A percentile compares a stretch with the other conserved stretches of the same genome.
phyloP scores from a whole-genome alignment of 1,140 invertebrate genomes.

The Phthorimaea operculella region DNA sequence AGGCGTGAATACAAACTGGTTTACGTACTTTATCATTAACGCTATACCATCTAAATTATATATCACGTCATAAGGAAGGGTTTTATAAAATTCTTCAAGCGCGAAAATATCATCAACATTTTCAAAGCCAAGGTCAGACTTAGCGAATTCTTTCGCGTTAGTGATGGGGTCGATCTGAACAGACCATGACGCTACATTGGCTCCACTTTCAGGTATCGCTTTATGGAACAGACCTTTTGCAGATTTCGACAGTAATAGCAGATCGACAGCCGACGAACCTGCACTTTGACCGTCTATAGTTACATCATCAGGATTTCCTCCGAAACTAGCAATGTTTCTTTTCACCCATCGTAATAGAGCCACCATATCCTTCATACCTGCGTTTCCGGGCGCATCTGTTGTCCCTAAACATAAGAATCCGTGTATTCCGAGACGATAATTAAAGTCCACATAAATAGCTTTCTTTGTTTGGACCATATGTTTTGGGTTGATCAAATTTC shows the following conservation, averaged over 20 bases:
- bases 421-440: too few relatives aligned
- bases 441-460: too few relatives aligned
- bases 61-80: too few relatives aligned
- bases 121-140: conserved; percentile 21
- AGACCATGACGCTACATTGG: conserved; percentile 20
- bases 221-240: conserved; percentile 36
- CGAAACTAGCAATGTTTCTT: conserved; percentile 34
- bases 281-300: conserved; percentile 37
- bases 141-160: conserved; percentile 33
- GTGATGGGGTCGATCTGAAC: conserved; percentile 33
- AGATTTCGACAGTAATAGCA: conserved; percentile 30
- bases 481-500: conserved; percentile 1
- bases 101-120: conserved; percentile 35
- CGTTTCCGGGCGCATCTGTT: conserved; percentile 32
- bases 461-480: too few relatives aligned
- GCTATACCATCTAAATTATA: too few relatives aligned
- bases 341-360: conserved; percentile 35
- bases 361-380: conserved; percentile 39
- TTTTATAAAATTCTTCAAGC: too few relatives aligned
- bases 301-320: conserved; percentile 39
- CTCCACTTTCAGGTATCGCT: conserved; percentile 41
- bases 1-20: too few relatives aligned
- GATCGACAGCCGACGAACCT: conserved; percentile 27
- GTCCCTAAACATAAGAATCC: conserved; percentile 37
- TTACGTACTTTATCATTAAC: too few relatives aligned